Base-by-base conservation (phyloP, 1,140 invertebrate species). In the Meloidogyne floridensis region DNA sequence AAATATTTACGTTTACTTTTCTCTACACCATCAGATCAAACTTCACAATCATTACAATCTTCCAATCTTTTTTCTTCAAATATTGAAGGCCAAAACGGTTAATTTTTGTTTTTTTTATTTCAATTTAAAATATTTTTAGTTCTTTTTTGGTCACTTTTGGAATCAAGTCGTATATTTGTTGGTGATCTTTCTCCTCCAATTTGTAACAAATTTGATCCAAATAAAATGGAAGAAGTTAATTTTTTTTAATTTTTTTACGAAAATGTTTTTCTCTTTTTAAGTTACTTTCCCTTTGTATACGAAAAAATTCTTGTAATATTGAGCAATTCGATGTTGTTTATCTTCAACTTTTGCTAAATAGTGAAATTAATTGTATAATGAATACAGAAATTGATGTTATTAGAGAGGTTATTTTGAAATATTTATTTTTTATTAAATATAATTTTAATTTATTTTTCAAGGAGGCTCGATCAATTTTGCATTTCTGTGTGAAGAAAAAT, bases 311-410 rank as follows among this genome's bases (percentile, higher is more conserved):
- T 6, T 77, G 75, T 74, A 76, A 76, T 51, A 72, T 84, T 32
- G 82, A 84, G n/a, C 83, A 84, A 74, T 84, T 69, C 72, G 83
- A 84, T 73, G 76, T 84, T n/a, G 70, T 74, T 18, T 85, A 84
- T 51, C 65, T 84, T 42, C 72, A 80, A 10, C 73, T 84, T 69
- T 82, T 84, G 53, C 42, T 84, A 13, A 77, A 77, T 70, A 84
- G 70, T 32, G 83, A 84, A 78, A 81, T 84, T 70, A 80, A 76
- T 69, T 84, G 75, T 13, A 85, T 84, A 43, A 77, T 84, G 47
- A 81, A 86, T 54, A 32, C 77, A n/a, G 83, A 84, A 56, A 85
- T 85, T 51, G 73, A 13, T 5, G 56, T 72, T 9, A 84, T 84
- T 56, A 32, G 75, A 70, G 47, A 20, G 65, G 83, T 84, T 11